Evolutionary conservation across 2,888 invertebrate species (phyloP), one percentile per base, ranked within the genome.

Genomic region (Rotaria socialis): DNA sequence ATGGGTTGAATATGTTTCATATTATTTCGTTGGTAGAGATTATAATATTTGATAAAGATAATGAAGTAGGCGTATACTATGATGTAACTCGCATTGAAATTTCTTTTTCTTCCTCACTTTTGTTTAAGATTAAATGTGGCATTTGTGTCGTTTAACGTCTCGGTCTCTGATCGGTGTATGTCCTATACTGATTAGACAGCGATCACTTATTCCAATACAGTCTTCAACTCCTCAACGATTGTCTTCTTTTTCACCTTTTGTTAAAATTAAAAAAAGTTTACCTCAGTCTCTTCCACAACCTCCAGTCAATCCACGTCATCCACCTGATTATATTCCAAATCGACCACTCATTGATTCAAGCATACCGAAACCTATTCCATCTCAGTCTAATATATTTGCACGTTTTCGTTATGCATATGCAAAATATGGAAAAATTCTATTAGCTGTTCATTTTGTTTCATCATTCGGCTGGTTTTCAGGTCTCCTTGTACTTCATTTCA

Each of bases 321-420:
- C 80, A n/a, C 80, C 80, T 11, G 47, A 80, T 47, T 80, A 80
- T 80, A n/a, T 80, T n/a, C 80, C 80, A 47, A 35, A 11, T 11
- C 24, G 24, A 80, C 47, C 47, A n/a, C 3, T 24, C 14, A 80
- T n/a, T n/a, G 11, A 24, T 47, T 47, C 80, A 24, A 8, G n/a
- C 5, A 3, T 10, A 43, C 3, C 43, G 24, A 43, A 24, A n/a
- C 47, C 47, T 47, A 19, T 47, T 8, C 43, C 47, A 80, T 80
- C 80, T 10, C 80, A 80, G 24, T 80, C 80, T 24, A 80, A 47
- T 80, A 80, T 80, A 43, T 80, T 80, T 43, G 47, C 43, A 11
- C 80, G 80, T n/a, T 80, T 80, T 80, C 80, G 47, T 47, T 35
- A 80, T 47, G 80, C 80, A 43, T 80, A 80, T 24, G 47, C 47